Evolutionary conservation across 1,140 invertebrate genomes (phyloP).

Genomic region (Drosophila lacteicornis): DNA sequence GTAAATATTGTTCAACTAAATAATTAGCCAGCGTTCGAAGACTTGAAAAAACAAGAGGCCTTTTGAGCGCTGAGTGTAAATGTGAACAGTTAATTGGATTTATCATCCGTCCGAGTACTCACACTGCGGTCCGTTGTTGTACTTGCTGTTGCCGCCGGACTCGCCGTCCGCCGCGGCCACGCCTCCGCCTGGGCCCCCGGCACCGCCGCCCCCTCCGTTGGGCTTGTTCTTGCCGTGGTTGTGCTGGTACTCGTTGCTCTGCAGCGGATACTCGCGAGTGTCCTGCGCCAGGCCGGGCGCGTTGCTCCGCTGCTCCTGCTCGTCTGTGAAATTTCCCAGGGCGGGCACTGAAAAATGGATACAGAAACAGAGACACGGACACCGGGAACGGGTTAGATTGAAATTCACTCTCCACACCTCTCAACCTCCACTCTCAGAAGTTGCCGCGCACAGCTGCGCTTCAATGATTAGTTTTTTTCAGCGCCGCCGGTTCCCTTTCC

Average conservation of each 20-base stretch:
- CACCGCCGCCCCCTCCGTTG: conserved; percentile 37
- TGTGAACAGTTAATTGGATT: conserved; percentile 60
- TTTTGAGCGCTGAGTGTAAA: neutral
- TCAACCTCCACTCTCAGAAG: conserved; percentile 53
- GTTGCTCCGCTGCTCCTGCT: conserved; percentile 83
- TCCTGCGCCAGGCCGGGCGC: conserved; percentile 73
- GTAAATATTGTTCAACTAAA: conserved; percentile 83
- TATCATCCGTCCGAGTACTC: conserved; percentile 52
- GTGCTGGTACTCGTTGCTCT: conserved; percentile 89
- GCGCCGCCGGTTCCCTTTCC: neutral
- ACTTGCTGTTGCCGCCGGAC: conserved; percentile 55
- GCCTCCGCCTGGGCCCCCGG: conserved; percentile 67
- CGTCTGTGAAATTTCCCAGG: conserved; percentile 90
- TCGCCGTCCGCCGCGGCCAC: conserved; percentile 54
- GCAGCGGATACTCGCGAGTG: conserved; percentile 88
- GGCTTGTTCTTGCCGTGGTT: conserved; percentile 86
- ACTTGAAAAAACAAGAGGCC: conserved; percentile 11
- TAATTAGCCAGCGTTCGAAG: conserved; percentile 61
- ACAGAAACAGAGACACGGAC: conserved; percentile 11
- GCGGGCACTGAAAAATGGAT: conserved; percentile 86
- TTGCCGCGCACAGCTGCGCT: conserved; percentile 67
- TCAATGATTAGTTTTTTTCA: conserved; percentile 65
- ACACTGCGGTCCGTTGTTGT: conserved; percentile 82
- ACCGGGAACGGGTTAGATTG: conserved; percentile 13
- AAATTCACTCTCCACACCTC: conserved; percentile 22